Percentiles rank a stretch among this genome's conserved stretches.
phyloP scores from a whole-genome alignment of 2,797 vertebrate species.

The Oceanodroma leucorhoa region DNA sequence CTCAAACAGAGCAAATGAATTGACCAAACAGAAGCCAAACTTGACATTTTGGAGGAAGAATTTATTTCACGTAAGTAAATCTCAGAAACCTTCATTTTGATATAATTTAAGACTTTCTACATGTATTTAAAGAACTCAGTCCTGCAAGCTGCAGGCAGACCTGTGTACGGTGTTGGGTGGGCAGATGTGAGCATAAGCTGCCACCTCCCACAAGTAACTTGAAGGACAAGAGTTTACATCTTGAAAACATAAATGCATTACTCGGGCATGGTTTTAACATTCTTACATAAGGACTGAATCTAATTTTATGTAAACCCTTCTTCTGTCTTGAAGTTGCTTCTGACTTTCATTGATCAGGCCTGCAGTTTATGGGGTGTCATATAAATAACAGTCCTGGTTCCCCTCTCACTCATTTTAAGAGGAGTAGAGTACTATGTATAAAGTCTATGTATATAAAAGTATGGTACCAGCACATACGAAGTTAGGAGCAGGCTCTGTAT shows the following conservation, averaged over 20 bases:
- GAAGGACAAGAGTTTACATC: not conserved
- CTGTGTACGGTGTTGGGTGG: not conserved
- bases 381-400: not conserved
- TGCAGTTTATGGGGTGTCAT: no score
- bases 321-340: not conserved
- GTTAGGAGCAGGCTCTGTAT: not conserved
- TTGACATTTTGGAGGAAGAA: not conserved
- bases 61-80: not conserved
- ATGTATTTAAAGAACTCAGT: not conserved
- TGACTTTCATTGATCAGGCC: not conserved
- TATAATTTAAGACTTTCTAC: not conserved
- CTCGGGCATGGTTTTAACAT: not conserved
- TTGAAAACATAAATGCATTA: not conserved
- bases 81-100: not conserved
- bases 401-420: no score
- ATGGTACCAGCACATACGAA: rapidly evolving
- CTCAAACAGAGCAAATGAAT: not conserved
- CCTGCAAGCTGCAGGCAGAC: not conserved
- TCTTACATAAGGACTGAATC: not conserved
- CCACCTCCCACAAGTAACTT: not conserved
- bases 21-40: not conserved
- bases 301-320: not conserved
- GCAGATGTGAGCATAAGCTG: not conserved
- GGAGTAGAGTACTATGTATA: rapidly evolving
- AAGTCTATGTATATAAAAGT: no score